Conservation (phyloP, 2,888 invertebrate genomes). For the Thumatha senex region DNA sequence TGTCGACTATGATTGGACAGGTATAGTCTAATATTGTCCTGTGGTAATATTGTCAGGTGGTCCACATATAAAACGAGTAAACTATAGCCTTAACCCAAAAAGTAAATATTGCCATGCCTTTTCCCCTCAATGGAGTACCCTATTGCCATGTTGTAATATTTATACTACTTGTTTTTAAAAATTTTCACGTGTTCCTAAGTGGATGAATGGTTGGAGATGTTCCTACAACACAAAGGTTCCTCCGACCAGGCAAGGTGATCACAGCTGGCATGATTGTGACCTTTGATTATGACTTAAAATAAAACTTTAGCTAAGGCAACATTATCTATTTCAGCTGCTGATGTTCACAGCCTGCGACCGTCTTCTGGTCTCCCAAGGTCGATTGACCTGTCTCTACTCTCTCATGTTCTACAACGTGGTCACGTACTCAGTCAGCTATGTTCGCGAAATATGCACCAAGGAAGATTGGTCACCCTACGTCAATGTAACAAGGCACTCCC, state of each 20-base stretch:
- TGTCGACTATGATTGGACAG: constrained; percentile 88
- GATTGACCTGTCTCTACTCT: constrained; percentile 88
- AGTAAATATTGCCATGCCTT: too few relatives aligned
- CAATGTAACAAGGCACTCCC: constrained; percentile 87
- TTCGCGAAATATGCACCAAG: constrained; percentile 88
- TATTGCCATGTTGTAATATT: too few relatives aligned
- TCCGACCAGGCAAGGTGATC: too few relatives aligned
- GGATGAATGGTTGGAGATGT: too few relatives aligned
- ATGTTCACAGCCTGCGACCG: constrained; percentile 89
- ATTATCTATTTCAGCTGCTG: constrained; percentile 79
- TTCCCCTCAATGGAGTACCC: too few relatives aligned
- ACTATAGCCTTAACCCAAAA: background rate
- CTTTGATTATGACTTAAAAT: too few relatives aligned
- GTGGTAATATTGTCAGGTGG: too few relatives aligned
- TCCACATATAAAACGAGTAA: background rate
- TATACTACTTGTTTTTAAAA: too few relatives aligned
- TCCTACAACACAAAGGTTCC: too few relatives aligned
- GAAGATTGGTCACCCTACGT: constrained; percentile 91
- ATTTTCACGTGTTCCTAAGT: too few relatives aligned
- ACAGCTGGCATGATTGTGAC: too few relatives aligned
- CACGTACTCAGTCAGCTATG: constrained; percentile 90
- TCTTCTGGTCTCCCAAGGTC: constrained; percentile 82
- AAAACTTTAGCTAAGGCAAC: background rate
- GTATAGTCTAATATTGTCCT: constrained; percentile 54
- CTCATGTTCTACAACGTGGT: constrained; percentile 92